Evolutionary conservation across 2,113 vertebrate genomes (phyloP), one percentile per base, ranked within the genome.

Genomic region (Etheostoma spectabile): DNA sequence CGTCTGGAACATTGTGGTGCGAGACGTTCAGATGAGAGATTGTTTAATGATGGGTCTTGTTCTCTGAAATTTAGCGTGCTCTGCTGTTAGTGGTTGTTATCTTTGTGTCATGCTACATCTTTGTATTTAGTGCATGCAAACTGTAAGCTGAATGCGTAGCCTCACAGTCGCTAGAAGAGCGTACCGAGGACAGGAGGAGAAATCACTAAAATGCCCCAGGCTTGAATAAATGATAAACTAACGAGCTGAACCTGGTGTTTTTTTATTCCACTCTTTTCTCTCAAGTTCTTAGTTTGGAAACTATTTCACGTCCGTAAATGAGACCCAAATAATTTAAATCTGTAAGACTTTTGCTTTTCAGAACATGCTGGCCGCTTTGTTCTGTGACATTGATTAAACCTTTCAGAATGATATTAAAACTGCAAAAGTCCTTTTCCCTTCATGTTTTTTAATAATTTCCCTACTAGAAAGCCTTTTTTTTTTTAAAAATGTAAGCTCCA

Each of bases 241-340:
- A 71, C 45, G 30, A 30, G 38, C 12, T n/a, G 18, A 35, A 71
- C 60, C 22, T 24, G 22, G 55, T 83, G 55, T 67, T 59, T 62
- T 52, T 57, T 33, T 19, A 27, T 27, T 6, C 5, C 6, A n/a
- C 33, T n/a, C 16, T 49, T 19, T 46, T 8, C 30, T 77, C 46
- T 72, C 30, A 30, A 24, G 52, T 60, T 60, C 61, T 59, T 33
- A 27, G 3, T 3, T 27, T 27, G 27, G 27, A 27, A 27, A 27
- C 27, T 27, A 27, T 27, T 27, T 27, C 27, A 27, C 27, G 27
- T 27, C 27, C 27, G 3, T 27, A 27, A 27, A 27, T 27, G 3
- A 27, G 27, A 27, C 27, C 27, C 3, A 27, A 27, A 27, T 27
- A 27, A 27, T 27, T 27, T 27, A 27, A 27, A 27, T 27, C 27